Percentiles rank a stretch among this genome's conserved stretches.
Conservation (phyloP, 2,888 invertebrate species). For the Cerastis rubricosa region DNA sequence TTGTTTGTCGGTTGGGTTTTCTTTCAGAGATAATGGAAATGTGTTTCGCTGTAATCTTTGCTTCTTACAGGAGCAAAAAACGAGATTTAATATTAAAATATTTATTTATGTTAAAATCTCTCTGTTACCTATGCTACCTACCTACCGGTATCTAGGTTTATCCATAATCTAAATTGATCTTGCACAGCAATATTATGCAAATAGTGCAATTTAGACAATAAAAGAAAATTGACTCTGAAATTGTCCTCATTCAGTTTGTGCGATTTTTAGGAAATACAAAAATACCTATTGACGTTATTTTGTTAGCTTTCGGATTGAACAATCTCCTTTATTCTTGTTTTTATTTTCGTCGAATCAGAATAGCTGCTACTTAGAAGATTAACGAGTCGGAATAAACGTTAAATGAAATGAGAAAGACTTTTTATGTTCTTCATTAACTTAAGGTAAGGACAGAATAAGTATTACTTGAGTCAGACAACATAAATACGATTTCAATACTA, state of each 20-base stretch:
- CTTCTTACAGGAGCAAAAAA: too few relatives aligned
- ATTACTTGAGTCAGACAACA: background rate
- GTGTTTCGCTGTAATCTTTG: background rate
- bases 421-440: constrained; percentile 36
- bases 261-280: constrained; percentile 40
- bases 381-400: constrained; percentile 33
- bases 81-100: too few relatives aligned
- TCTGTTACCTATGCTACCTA: background rate
- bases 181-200: constrained; percentile 30
- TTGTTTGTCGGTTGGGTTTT: background rate
- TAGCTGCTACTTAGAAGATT: constrained; percentile 12
- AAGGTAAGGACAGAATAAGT: constrained; percentile 10
- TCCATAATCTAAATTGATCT: constrained; percentile 30
- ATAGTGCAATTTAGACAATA: constrained; percentile 37
- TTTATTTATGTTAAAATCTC: background rate
- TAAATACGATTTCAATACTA: background rate
- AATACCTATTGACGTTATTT: constrained; percentile 23
- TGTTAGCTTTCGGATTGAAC: constrained; percentile 30
- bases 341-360: constrained; percentile 1
- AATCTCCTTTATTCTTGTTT: constrained; percentile 6
- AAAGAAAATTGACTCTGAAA: constrained; percentile 49
- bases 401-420: constrained; percentile 23
- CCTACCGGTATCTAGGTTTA: background rate
- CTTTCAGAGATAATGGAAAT: constrained; percentile 15
- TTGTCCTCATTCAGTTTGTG: constrained; percentile 32